Percentiles rank a stretch among this genome's conserved stretches.
Conservation (phyloP, 2,113 vertebrate genomes). For the Spea multiplicata region DNA sequence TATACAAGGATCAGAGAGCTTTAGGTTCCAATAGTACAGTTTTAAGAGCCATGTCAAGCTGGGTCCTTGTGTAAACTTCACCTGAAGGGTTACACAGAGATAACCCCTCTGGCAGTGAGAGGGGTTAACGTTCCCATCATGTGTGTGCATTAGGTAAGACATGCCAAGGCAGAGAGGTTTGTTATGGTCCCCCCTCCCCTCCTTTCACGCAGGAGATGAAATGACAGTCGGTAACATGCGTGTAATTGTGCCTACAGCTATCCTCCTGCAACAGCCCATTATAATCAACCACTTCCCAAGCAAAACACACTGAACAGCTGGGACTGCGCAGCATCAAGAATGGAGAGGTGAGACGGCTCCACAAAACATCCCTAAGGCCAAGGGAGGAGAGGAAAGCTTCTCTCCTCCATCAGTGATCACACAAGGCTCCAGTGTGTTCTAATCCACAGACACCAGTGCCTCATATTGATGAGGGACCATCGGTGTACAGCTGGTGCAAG, state of each 20-base stretch:
- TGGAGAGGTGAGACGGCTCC: constrained; percentile 16
- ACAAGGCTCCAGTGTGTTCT: neutral
- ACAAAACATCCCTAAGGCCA: neutral
- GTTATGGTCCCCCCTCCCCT: neutral
- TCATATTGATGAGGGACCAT: too few species aligned
- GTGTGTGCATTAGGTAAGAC: neutral
- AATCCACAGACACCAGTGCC: neutral
- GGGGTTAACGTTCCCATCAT: neutral
- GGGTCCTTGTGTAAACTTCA: neutral
- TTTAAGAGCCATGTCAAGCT: too few species aligned
- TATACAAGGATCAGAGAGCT: neutral
- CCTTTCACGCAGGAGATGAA: neutral
- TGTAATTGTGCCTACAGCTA: constrained; percentile 15
- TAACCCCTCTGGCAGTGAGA: neutral
- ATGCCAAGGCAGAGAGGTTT: constrained; percentile 8
- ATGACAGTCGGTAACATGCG: constrained; percentile 28
- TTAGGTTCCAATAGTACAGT: too few species aligned
- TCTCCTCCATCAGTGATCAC: constrained; percentile 1
- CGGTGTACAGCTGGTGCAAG: too few species aligned
- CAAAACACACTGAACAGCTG: constrained; percentile 19
- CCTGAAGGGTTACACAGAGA: neutral
- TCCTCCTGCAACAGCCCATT: constrained; percentile 10
- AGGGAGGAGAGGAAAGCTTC: neutral
- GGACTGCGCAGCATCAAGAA: neutral
- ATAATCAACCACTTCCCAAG: constrained; percentile 11